Conservation (phyloP, 1,140 invertebrate genomes). For the Tetraneura akinire region DNA sequence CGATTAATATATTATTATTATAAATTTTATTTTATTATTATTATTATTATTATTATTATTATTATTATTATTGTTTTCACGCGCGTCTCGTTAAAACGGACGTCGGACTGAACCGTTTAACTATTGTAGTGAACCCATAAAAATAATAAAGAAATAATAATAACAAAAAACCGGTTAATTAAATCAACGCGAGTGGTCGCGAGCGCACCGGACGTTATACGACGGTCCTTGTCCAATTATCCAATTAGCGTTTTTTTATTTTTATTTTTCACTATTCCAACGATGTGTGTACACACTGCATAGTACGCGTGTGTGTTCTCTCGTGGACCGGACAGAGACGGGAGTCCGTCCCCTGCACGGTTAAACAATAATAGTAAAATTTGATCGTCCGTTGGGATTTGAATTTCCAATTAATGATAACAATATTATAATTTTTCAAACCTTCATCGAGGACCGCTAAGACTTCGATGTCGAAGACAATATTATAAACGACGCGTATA, state of each 20-base stretch:
- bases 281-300: neutral
- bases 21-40: too few species aligned
- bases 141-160: neutral
- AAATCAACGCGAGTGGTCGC: neutral
- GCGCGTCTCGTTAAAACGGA: neutral
- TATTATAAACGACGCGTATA: too few species aligned
- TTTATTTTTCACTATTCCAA: neutral
- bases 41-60: too few species aligned
- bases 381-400: too few species aligned
- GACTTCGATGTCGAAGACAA: too few species aligned
- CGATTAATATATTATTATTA: too few species aligned
- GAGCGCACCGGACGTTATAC: slow-evolving; percentile 15
- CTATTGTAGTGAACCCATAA: neutral
- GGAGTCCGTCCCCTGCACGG: neutral
- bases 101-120: neutral
- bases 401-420: too few species aligned
- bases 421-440: too few species aligned
- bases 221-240: slow-evolving; percentile 26
- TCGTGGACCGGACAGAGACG: neutral
- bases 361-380: too few species aligned
- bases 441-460: too few species aligned
- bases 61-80: neutral
- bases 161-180: slow-evolving; percentile 28
- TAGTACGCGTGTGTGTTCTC: too few species aligned
- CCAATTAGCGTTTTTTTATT: slow-evolving; percentile 42